Evolutionary conservation across 2,888 invertebrate species (phyloP).

Genomic region (Cryptocephalus moraei): DNA sequence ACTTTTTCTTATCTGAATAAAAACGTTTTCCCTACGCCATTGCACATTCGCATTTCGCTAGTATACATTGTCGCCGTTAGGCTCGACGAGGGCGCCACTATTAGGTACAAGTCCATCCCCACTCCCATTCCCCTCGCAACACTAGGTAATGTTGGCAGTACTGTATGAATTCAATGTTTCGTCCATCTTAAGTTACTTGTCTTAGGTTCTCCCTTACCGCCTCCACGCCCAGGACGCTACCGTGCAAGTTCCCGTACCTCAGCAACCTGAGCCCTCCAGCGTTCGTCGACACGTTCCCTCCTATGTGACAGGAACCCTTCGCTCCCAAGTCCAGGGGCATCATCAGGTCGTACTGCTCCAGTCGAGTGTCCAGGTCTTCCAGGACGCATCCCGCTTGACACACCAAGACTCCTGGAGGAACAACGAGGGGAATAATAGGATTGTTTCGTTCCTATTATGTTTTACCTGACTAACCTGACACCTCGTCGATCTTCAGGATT

Average conservation of each 20-base stretch:
- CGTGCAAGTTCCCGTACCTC: constrained; percentile 91
- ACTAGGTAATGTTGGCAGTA: neutral
- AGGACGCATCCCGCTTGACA: constrained; percentile 94
- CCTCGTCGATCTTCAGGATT: constrained; percentile 69
- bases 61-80: no score
- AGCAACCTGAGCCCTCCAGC: constrained; percentile 92
- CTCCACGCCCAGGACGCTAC: constrained; percentile 83
- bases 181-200: no score
- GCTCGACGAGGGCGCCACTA: no score
- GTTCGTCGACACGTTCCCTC: constrained; percentile 93
- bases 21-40: no score
- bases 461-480: constrained; percentile 78
- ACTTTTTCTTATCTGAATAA: no score
- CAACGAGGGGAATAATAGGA: neutral
- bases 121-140: no score
- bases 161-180: no score
- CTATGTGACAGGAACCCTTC: constrained; percentile 91
- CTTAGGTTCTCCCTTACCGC: constrained; percentile 51
- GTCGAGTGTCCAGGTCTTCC: constrained; percentile 69
- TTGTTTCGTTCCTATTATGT: neutral
- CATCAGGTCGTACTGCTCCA: constrained; percentile 63
- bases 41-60: no score
- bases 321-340: constrained; percentile 96
- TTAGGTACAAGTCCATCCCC: no score
- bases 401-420: constrained; percentile 53